Evolutionary conservation across 2,888 invertebrate genomes (phyloP).

Genomic region (Noctua janthe): DNA sequence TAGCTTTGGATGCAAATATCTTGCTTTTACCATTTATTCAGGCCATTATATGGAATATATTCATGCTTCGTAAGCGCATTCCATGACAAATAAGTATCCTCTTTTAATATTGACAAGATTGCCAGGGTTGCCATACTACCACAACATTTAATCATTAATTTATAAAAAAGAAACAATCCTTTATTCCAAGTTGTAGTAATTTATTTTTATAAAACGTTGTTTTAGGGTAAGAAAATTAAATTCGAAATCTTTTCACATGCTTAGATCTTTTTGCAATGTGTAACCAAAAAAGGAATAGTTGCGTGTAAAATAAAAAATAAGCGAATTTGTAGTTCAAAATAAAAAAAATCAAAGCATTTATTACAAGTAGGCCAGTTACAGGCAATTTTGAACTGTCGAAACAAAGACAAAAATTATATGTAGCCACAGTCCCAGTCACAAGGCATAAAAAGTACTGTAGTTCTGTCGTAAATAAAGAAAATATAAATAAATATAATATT

Average conservation of each 20-base stretch:
- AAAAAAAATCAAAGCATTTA: too few relatives aligned
- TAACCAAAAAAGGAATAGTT: background rate
- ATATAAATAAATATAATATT: background rate
- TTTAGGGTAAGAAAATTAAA: constrained; percentile 19
- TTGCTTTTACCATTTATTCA: background rate
- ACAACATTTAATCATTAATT: constrained; percentile 28
- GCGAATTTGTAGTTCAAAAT: too few relatives aligned
- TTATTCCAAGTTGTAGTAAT: constrained; percentile 41
- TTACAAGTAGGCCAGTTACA: too few relatives aligned
- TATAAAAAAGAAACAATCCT: background rate
- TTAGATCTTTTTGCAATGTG: constrained; percentile 7
- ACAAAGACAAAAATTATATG: too few relatives aligned
- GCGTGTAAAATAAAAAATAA: background rate
- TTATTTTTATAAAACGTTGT: constrained; percentile 36
- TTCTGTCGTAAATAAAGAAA: background rate
- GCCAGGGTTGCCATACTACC: constrained; percentile 49
- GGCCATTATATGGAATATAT: background rate
- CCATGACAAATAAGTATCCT: constrained; percentile 6
- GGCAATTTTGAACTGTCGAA: too few relatives aligned
- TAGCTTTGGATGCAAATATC: background rate
- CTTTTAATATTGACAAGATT: constrained; percentile 1
- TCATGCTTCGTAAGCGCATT: constrained; percentile 23
- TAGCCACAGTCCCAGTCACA: too few relatives aligned
- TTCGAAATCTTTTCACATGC: background rate
- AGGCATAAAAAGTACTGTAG: too few relatives aligned